These are phyloP conservation scores for Archivesica marissinica DNA, from an alignment of 1,140 invertebrate species.

Conservation along the genomic window DNA sequence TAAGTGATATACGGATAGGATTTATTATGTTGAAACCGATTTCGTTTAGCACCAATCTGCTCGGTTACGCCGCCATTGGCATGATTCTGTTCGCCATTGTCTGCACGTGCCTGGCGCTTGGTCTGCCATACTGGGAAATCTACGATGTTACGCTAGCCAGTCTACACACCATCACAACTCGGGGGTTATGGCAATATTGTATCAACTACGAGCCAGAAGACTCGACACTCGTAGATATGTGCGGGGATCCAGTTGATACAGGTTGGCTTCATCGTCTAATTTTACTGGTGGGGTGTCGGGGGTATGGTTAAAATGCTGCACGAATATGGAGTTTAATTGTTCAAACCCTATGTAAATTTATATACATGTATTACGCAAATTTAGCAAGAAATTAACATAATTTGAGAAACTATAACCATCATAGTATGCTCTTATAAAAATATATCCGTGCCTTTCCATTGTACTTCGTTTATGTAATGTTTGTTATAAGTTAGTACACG, in stretches of 20 bases:
- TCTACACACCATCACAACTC: constrained; percentile 14
- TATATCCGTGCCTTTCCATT: too few species aligned
- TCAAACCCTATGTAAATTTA: too few species aligned
- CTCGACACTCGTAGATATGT: neutral
- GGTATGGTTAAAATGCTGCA: too few species aligned
- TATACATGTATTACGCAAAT: too few species aligned
- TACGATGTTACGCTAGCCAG: neutral
- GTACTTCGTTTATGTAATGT: too few species aligned
- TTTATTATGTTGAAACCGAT: neutral
- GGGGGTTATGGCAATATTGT: constrained; percentile 41
- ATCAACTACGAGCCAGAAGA: constrained; percentile 21
- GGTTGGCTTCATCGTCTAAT: neutral
- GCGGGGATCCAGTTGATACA: neutral
- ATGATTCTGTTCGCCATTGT: neutral
- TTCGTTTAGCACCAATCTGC: constrained; percentile 32
- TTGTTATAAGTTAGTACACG: too few species aligned
- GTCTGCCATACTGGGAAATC: constrained; percentile 47
- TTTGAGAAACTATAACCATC: too few species aligned
- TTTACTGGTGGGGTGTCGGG: too few species aligned
- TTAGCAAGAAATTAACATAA: too few species aligned
- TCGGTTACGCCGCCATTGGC: constrained; percentile 22
- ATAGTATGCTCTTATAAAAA: too few species aligned
- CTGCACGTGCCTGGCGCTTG: constrained; percentile 25
- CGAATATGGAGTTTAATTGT: too few species aligned
- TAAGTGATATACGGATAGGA: too few species aligned